Percentiles rank a stretch among this genome's conserved stretches.
Evolutionary conservation across 2,113 vertebrate species (phyloP).

Genomic region (Eulemur macaco): DNA sequence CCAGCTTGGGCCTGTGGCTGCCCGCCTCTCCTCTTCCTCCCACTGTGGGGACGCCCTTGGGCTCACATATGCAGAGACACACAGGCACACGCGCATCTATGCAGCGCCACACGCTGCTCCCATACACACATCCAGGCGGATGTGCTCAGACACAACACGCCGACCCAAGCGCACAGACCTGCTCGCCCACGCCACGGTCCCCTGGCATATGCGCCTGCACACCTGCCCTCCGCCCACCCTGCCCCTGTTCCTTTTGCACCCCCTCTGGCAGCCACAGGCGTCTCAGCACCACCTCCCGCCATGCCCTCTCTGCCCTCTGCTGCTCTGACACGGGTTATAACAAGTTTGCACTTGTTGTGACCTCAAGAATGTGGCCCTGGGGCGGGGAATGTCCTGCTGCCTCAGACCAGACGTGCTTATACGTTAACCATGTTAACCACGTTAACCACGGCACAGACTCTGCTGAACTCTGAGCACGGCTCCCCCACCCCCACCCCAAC

Average conservation of each 20-base stretch:
- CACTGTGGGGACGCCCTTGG: background rate
- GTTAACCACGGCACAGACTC: background rate
- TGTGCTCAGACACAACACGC: background rate
- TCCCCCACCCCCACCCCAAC: background rate
- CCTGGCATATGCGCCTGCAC: background rate
- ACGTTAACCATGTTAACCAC: constrained; percentile 62
- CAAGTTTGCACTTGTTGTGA: constrained; percentile 80
- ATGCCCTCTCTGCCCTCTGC: constrained; percentile 67
- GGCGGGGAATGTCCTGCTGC: constrained; percentile 70
- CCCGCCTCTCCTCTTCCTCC: background rate
- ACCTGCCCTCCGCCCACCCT: background rate
- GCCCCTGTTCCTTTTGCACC: background rate
- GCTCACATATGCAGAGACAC: constrained; percentile 76
- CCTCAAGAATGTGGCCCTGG: constrained; percentile 77
- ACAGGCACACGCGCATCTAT: constrained; percentile 51
- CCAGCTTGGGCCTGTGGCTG: background rate
- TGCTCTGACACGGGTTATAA: constrained; percentile 79
- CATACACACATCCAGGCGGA: background rate
- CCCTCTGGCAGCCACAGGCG: background rate
- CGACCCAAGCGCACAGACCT: background rate
- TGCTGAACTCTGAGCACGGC: background rate
- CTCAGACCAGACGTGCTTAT: constrained; percentile 61
- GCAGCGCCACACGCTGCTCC: constrained; percentile 17
- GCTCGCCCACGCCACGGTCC: background rate
- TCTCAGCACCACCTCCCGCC: background rate